Evolutionary conservation across 1,140 invertebrate genomes (phyloP), one percentile per base, ranked within the genome.

Genomic region (Drosophila prosaltans): DNA sequence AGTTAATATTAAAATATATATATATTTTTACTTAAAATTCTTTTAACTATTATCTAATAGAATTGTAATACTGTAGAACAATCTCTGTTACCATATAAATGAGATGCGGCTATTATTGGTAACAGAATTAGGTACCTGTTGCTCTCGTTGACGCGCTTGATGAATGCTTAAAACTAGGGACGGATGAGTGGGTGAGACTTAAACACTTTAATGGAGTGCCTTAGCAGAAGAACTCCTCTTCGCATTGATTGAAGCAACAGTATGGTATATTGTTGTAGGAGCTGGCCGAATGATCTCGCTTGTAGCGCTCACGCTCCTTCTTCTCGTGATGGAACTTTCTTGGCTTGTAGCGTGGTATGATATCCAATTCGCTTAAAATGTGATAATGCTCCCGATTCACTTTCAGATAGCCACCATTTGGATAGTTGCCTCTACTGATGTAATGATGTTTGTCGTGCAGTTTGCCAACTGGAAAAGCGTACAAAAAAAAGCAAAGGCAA

Each of bases 141-240:
- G 45, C 84, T 88, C 83, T 88, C 84, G 84, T 81, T 65, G 78
- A 84, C 80, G 84, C 84, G 84, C 59, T 64, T 60, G 24, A 24
- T 39, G 60, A 60, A 51, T 57, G 30, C 8, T 64, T 62, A 79
- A 43, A 68, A 10, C 57, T 77, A 72, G 63, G 84, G 84, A 88
- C 74, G 84, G 80, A 78, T 58, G 41, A 57, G 69, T 72, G 79
- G 58, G 32, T 65, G 68, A 55, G 62, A 71, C 54, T 54, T 11
- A 36, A 16, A 7, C 1, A 7, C 1, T 24, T 10, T n/a, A 26
- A 9, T 21, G 43, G 45, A 40, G 9, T 26, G 57, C 10, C 76
- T 70, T 70, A 91, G 45, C 90, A 91, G 69, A 91, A 91, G 81
- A 91, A 91, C 21, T 91, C 86, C 51, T 90, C 86, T 5, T 91